Percentiles rank a stretch among this genome's conserved stretches.
Evolutionary conservation across 2,888 invertebrate genomes (phyloP).

Genomic region (Aspidiotus destructor): DNA sequence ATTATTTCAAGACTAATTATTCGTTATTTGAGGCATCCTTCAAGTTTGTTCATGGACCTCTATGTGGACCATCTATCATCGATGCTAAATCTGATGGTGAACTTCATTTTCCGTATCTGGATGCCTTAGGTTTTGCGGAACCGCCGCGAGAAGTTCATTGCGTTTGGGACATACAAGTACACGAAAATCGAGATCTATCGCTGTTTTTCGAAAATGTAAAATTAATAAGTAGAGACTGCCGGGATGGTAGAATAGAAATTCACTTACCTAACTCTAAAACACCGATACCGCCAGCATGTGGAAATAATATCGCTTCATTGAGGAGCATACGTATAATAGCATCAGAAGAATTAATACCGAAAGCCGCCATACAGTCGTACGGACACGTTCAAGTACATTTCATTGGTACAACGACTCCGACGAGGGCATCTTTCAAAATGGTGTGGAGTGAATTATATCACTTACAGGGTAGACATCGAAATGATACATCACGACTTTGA

Average conservation of each 20-base stretch:
- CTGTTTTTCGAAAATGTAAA: constrained; percentile 70
- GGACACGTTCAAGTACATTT: constrained; percentile 39
- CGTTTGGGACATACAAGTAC: constrained; percentile 73
- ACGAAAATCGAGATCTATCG: constrained; percentile 75
- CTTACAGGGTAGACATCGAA: constrained; percentile 41
- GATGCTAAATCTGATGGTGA: constrained; percentile 59
- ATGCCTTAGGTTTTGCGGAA: constrained; percentile 45
- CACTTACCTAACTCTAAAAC: constrained; percentile 53
- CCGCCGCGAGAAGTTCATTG: constrained; percentile 50
- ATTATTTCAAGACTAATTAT: constrained; percentile 75
- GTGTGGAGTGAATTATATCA: constrained; percentile 85
- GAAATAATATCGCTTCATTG: constrained; percentile 64
- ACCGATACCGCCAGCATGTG: constrained; percentile 71
- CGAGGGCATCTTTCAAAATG: constrained; percentile 74
- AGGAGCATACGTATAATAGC: constrained; percentile 13
- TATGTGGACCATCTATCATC: constrained; percentile 73
- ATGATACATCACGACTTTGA: no score
- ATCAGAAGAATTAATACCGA: constrained; percentile 18
- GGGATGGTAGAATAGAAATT: constrained; percentile 76
- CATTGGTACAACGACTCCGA: constrained; percentile 61
- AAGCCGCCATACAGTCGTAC: constrained; percentile 1
- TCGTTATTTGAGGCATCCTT: constrained; percentile 78
- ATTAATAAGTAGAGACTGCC: constrained; percentile 73
- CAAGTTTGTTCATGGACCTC: constrained; percentile 79
- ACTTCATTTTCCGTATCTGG: constrained; percentile 33